These are phyloP conservation scores for Syritta pipiens DNA, from an alignment of 2,888 invertebrate species.

Conservation along the genomic window DNA sequence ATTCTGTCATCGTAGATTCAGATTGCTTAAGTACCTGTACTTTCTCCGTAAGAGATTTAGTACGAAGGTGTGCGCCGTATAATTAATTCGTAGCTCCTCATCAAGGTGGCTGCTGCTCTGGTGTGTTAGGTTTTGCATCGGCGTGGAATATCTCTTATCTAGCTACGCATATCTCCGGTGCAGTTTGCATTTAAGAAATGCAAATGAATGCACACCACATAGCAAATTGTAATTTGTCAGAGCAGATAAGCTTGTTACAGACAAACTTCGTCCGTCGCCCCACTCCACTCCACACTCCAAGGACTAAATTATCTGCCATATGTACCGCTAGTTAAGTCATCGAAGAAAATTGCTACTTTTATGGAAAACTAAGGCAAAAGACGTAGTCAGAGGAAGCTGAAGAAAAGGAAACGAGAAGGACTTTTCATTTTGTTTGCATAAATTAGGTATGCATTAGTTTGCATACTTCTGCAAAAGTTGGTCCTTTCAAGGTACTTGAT, in stretches of 20 bases:
- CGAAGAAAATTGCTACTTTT: slow-evolving; percentile 43
- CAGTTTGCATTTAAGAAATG: slow-evolving; percentile 48
- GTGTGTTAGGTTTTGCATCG: slow-evolving; percentile 40
- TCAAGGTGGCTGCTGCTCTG: slow-evolving; percentile 20
- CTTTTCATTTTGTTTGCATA: slow-evolving; percentile 60
- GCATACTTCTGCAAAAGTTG: slow-evolving; percentile 49
- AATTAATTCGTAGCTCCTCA: slow-evolving; percentile 45
- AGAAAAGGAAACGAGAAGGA: slow-evolving; percentile 16
- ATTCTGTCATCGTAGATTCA: slow-evolving; percentile 39
- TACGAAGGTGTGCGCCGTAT: slow-evolving; percentile 48
- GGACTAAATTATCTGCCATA: not conserved
- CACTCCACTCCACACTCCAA: not conserved
- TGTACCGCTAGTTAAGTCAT: slow-evolving; percentile 39
- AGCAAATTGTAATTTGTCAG: slow-evolving; percentile 66
- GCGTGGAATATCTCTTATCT: slow-evolving; percentile 24
- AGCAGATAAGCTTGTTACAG: slow-evolving; percentile 61
- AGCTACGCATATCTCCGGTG: slow-evolving; percentile 42
- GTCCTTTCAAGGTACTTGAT: slow-evolving; percentile 64
- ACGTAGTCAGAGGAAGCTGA: not conserved
- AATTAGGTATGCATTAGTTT: slow-evolving; percentile 62
- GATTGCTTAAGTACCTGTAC: slow-evolving; percentile 9
- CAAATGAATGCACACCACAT: slow-evolving; percentile 58
- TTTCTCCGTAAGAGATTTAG: slow-evolving; percentile 9
- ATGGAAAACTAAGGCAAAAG: not conserved
- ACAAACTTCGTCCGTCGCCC: slow-evolving; percentile 41